These are phyloP conservation scores for Orussus abietinus DNA, from an alignment of 1,140 invertebrate genomes.

Conservation along the genomic window DNA sequence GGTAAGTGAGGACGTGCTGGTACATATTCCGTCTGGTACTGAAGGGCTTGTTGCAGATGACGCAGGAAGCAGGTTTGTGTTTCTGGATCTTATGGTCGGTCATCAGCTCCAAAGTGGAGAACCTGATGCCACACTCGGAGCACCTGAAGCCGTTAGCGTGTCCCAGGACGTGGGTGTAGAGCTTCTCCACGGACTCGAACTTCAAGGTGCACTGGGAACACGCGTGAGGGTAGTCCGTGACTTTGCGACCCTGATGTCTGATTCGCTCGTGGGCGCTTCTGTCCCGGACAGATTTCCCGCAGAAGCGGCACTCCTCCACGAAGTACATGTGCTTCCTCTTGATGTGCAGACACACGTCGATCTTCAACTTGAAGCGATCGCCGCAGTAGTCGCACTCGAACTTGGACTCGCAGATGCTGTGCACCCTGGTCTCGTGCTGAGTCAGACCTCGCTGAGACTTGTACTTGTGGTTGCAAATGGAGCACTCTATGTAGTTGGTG, in stretches of 20 bases:
- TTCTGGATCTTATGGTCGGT: too few relatives aligned
- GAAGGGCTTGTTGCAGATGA: conserved; percentile 46
- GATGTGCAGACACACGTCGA: conserved; percentile 19
- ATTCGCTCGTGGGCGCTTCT: conserved; percentile 16
- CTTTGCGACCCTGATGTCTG: conserved; percentile 14
- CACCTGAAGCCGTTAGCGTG: conserved; percentile 41
- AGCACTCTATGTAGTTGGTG: conserved; percentile 24
- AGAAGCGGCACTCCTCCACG: conserved; percentile 1
- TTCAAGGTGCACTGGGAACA: conserved; percentile 49
- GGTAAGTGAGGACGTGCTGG: conserved; percentile 54
- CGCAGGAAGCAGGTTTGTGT: conserved; percentile 57
- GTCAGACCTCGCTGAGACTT: conserved; percentile 51
- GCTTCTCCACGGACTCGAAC: conserved; percentile 43
- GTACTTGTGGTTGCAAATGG: conserved; percentile 46
- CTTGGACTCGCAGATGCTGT: conserved; percentile 17
- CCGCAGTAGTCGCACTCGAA: conserved; percentile 37
- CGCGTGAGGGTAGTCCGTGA: conserved; percentile 22
- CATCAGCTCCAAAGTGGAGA: conserved; percentile 38
- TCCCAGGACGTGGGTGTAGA: conserved; percentile 49
- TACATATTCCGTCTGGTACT: conserved; percentile 1
- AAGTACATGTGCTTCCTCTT: conserved; percentile 21
- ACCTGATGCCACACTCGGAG: conserved; percentile 41
- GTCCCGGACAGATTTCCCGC: conserved; percentile 4
- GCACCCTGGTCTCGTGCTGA: conserved; percentile 47
- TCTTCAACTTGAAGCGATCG: conserved; percentile 28